Base-by-base conservation (phyloP, 2,113 vertebrate species). In the Toxotes chatareus region DNA sequence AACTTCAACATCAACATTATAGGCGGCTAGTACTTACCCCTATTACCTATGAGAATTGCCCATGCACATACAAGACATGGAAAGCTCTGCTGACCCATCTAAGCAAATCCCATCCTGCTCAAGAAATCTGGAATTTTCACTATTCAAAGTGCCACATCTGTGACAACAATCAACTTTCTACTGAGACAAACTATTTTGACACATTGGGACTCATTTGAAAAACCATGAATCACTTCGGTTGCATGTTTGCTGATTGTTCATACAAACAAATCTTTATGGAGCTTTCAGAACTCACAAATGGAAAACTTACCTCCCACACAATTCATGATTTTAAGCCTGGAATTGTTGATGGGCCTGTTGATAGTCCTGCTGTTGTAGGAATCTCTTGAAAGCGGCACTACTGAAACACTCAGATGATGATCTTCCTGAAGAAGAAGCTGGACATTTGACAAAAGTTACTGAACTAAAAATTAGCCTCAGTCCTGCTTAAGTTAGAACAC, bases 151-250 rank as follows among this genome's bases (percentile, higher is more conserved):
- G 60, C 34, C 60, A 62, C 17, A 62, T 62, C 34, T 62, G 60
- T 1, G 9, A 62, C 60, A 36, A 62, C 60, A 62, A 62, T 38
- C n/a, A n/a, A n/a, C n/a, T n/a, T n/a, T n/a, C n/a, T n/a, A n/a
- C n/a, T n/a, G n/a, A n/a, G n/a, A n/a, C 60, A 44, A 38, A 59
- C 14, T 72, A 59, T 12, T 72, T 72, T 71, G 1, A 44, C 69
- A 59, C 23, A 72, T 59, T 72, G 53, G 55, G 38, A 60, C 13
- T 32, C 69, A 72, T 72, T 46, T 72, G 19, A 72, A 42, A 60
- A 72, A 72, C 7, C 55, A 40, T 11, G 21, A 57, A 32, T 71
- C 53, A n/a, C 44, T 53, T 71, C 5, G 8, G 7, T 6, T 71
- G 53, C 23, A 31, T 71, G n/a, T 71, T 71, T 71, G 6, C 21